Evolutionary conservation across 1,140 invertebrate genomes (phyloP).

Genomic region (Drosophila murphyi): DNA sequence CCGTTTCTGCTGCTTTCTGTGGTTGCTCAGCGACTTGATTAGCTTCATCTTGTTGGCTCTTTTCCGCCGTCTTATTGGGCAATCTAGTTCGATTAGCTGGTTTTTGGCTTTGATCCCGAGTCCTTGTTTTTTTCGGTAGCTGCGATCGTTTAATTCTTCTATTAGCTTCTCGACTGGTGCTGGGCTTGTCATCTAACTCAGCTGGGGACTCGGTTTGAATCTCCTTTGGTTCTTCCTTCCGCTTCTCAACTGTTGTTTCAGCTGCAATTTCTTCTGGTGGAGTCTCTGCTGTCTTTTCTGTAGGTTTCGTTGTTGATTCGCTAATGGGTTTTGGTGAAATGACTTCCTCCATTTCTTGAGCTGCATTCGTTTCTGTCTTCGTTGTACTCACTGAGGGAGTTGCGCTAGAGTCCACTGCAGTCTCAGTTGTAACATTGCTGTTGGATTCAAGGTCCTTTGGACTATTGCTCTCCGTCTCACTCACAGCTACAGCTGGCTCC

Average conservation of each 20-base stretch:
- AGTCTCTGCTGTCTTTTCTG: neutral
- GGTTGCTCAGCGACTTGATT: neutral
- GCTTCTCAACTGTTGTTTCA: neutral
- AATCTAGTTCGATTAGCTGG: constrained; percentile 40
- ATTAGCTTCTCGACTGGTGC: constrained; percentile 50
- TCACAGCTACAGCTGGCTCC: neutral
- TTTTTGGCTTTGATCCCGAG: constrained; percentile 59
- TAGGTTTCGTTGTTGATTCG: neutral
- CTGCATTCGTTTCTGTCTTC: neutral
- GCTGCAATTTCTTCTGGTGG: neutral
- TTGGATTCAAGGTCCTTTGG: neutral
- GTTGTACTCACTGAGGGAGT: neutral
- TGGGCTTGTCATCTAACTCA: constrained; percentile 48
- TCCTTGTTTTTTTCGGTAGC: constrained; percentile 37
- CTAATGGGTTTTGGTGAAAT: neutral
- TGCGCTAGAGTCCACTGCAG: neutral
- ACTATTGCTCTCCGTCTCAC: neutral
- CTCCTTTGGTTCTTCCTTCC: neutral
- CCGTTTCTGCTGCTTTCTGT: neutral
- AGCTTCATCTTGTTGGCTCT: neutral
- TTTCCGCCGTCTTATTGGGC: neutral
- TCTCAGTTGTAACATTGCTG: neutral
- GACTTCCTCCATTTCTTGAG: too few species aligned
- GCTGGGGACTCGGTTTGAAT: neutral
- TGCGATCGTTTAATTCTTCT: constrained; percentile 51